These are phyloP conservation scores for Paradoxurus hermaphroditus DNA, from an alignment of 2,113 vertebrate genomes.

Conservation along the genomic window DNA sequence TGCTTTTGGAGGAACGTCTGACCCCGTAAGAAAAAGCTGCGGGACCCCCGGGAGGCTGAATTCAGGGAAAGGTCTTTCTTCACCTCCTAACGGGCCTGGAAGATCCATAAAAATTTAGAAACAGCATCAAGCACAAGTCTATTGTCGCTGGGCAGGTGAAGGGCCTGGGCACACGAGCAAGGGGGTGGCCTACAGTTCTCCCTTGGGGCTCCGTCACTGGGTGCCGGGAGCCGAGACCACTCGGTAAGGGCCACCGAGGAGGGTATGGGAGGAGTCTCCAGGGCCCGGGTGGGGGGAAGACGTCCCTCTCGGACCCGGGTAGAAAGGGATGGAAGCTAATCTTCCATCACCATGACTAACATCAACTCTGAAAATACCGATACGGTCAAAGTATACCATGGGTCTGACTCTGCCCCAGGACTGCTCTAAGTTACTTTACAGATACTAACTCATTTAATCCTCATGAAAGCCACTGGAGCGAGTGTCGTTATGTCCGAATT, in stretches of 20 bases:
- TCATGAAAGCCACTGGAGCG: too few relatives aligned
- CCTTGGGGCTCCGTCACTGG: neutral
- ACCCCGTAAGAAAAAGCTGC: neutral
- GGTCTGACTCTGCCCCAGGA: too few relatives aligned
- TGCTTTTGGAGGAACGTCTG: neutral
- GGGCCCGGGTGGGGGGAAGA: too few relatives aligned
- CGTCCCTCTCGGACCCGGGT: neutral
- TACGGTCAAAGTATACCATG: accelerated
- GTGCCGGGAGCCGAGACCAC: too few relatives aligned
- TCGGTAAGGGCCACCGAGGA: too few relatives aligned
- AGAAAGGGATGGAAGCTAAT: too few relatives aligned
- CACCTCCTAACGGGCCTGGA: accelerated
- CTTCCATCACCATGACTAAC: neutral
- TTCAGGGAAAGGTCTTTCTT: neutral
- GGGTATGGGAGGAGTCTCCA: accelerated
- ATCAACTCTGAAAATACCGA: neutral
- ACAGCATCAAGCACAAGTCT: too few relatives aligned
- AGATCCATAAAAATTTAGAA: neutral
- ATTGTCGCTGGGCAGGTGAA: accelerated
- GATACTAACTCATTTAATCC: too few relatives aligned
- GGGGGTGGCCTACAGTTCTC: neutral
- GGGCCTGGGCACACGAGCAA: accelerated
- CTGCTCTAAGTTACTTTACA: neutral
- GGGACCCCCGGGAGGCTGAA: neutral
- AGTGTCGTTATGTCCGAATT: neutral